Conservation (phyloP, 2,113 vertebrate genomes). For the Melanocharis versteri region DNA sequence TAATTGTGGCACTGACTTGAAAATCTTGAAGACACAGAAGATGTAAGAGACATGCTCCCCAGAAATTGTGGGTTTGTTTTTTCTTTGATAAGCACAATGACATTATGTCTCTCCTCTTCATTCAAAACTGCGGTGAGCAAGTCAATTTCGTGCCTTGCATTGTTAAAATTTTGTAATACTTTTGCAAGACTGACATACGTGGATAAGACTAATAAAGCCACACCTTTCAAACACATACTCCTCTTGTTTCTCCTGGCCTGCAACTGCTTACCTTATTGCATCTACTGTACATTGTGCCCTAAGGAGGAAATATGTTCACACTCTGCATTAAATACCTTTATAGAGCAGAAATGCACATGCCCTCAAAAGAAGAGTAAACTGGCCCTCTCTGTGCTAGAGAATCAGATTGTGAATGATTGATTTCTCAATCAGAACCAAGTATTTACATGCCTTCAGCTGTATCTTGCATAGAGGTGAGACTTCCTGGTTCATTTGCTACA, state of each 20-base stretch:
- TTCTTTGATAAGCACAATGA: conserved; percentile 20
- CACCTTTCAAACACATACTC: neutral
- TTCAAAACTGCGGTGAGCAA: neutral
- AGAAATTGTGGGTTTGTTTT: neutral
- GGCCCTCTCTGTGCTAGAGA: neutral
- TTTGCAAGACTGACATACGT: neutral
- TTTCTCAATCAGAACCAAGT: conserved; percentile 22
- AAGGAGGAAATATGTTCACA: neutral
- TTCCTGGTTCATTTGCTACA: conserved; percentile 23
- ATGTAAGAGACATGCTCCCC: neutral
- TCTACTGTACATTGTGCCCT: neutral
- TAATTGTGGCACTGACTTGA: conserved; percentile 31
- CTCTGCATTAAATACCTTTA: neutral
- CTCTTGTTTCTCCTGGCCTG: conserved; percentile 12
- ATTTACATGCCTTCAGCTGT: conserved; percentile 35
- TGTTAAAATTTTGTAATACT: conserved; percentile 9
- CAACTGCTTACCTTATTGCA: neutral
- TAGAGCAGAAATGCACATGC: neutral
- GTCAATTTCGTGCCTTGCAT: neutral
- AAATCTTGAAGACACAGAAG: conserved; percentile 17
- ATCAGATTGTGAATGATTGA: neutral
- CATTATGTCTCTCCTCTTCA: neutral
- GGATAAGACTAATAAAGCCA: neutral
- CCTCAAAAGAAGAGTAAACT: neutral
- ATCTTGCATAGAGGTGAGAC: conserved; percentile 50